Percentiles rank a stretch among this genome's conserved stretches.
Evolutionary conservation across 2,888 invertebrate genomes (phyloP).

Genomic region (Dicyrtoma fusca): DNA sequence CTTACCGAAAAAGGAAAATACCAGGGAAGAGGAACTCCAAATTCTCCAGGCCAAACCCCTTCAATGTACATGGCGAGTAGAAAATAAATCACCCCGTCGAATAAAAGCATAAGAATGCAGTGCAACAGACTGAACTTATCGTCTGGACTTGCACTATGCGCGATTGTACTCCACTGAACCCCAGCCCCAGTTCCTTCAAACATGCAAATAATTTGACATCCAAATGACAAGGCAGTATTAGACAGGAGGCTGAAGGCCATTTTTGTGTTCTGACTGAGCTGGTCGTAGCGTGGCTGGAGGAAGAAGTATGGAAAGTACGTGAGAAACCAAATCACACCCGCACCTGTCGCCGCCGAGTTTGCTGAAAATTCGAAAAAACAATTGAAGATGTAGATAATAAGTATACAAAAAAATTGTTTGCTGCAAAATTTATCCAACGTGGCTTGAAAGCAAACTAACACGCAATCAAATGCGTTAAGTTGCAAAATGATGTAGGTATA

Average conservation of each 20-base stretch:
- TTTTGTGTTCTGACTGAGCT: slow-evolving; percentile 63
- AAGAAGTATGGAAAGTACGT: slow-evolving; percentile 74
- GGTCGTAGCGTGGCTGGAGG: slow-evolving; percentile 67
- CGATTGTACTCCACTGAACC: slow-evolving; percentile 69
- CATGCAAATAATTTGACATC: slow-evolving; percentile 72
- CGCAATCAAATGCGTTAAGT: background rate
- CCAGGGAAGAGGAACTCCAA: slow-evolving; percentile 78
- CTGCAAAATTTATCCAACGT: too few relatives aligned
- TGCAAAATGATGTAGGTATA: background rate
- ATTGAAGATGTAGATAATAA: too few relatives aligned
- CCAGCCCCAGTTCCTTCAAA: slow-evolving; percentile 69
- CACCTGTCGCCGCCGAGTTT: slow-evolving; percentile 76
- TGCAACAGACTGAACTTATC: slow-evolving; percentile 72
- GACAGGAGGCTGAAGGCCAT: slow-evolving; percentile 63
- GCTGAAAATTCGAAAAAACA: slow-evolving; percentile 63
- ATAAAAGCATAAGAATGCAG: slow-evolving; percentile 71
- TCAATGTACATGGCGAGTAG: slow-evolving; percentile 81
- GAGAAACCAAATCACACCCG: slow-evolving; percentile 76
- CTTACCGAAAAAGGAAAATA: slow-evolving; percentile 71
- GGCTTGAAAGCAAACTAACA: too few relatives aligned
- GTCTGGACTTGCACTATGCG: slow-evolving; percentile 68
- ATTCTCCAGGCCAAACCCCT: slow-evolving; percentile 79
- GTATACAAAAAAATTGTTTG: too few relatives aligned
- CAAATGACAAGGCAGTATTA: slow-evolving; percentile 75
- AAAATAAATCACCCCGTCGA: slow-evolving; percentile 73